Base-by-base conservation (phyloP, 1,140 invertebrate species). In the Euwallacea fornicatus region DNA sequence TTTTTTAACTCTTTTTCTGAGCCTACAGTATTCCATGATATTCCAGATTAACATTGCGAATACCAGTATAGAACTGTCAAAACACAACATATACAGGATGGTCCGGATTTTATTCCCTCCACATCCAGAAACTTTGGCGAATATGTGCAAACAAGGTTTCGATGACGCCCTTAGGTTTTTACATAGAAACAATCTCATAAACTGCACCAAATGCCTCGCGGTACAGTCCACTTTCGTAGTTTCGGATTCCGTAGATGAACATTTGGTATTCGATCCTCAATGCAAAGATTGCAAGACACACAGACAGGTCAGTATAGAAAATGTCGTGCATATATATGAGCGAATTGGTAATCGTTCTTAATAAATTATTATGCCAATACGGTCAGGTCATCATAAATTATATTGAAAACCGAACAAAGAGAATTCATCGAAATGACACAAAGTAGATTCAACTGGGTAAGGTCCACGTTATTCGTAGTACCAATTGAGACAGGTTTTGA, bases 81-180 rank as follows among this genome's bases (percentile, higher is more conserved):
- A 90, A 66, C 91, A 95, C 80, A 99, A 99, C 81, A 90, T 98
- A 70, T 96, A 96, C 78, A 87, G 97, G 62, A 91, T 98, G 78
- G 89, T 91, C 0, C 87, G 93, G 71, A 96, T 97, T 77, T 84
- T 99, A 7, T 98, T 98, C 81, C 97, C 98, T 21, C 96, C 97
- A 0, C 92, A 92, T 77, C 93, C 95, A 3, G 96, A 98, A 84
- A 90, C 94, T 69, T 82, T 95, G 15, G 95, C 94, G 69, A 93
- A 94, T 76, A 97, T 99, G 89, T 98, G 97, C 81, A 93, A 97
- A 77, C 96, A 98, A 84, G 97, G 96, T 15, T 99, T 98, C 81
- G 95, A 98, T 76, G 97, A 99, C 83, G 94, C 96, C 0, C 84
- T 98, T 0, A 87, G 91, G 65, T 99, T 97, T 83, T 83, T 99